Evolutionary conservation across 2,888 invertebrate species (phyloP), one percentile per base, ranked within the genome.

Genomic region (Argynnis bischoffii): DNA sequence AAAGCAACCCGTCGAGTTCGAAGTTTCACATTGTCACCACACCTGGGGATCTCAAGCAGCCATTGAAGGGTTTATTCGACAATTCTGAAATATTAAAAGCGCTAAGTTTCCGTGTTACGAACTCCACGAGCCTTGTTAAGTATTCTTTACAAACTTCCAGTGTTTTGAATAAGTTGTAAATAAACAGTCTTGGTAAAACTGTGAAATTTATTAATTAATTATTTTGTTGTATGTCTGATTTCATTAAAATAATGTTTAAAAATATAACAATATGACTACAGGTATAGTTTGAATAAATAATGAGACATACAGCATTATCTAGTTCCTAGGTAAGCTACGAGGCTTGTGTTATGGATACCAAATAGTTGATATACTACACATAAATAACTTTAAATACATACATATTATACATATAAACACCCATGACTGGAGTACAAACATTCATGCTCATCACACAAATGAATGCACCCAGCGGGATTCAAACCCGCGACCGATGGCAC

Each of bases 31-130:
- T 55, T 50, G 74, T 77, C 76, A 77, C 80, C 80, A 82, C 83
- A 85, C 81, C 83, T 85, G 80, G 83, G 87, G 87, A 89, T 89
- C 86, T 89, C 88, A 88, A 90, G 80, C 82, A 87, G 87, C 81
- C 87, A 87, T 86, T 84, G 87, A 86, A 79, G 71, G 83, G 81
- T 83, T 85, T 84, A 84, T 82, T 79, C 76, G 75, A 79, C 82
- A 81, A 81, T 80, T 82, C 81, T 83, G 75, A 84, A 71, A 71
- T 69, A 66, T 71, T 71, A 69, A 69, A 66, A 67, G 66, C 68
- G 59, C 53, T 66, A 64, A 69, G 67, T 69, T 72, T 54, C 18
- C 64, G 65, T 67, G 67, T 66, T 60, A 48, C 69, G 50, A 69
- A 72, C 67, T 67, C 51, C 50, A 63, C 46, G 50, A 53, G 69